These are phyloP conservation scores for Yoshiicerus persimilis DNA, from an alignment of 1,140 invertebrate genomes.

Conservation along the genomic window DNA sequence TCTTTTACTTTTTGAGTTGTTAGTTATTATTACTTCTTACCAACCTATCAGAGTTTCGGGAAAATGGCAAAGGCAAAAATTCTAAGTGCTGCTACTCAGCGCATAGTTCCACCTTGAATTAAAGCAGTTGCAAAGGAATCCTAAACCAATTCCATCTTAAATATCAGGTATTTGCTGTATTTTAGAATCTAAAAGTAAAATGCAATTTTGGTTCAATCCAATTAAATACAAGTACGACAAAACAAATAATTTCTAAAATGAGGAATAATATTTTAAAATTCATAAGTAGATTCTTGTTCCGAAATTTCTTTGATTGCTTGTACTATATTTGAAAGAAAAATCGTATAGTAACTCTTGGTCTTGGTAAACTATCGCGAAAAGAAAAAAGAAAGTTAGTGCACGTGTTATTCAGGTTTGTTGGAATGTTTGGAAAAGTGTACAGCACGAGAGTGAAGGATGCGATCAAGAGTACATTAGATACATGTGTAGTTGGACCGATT, in stretches of 20 bases:
- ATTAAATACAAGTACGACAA: too few relatives aligned
- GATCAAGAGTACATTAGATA: background rate
- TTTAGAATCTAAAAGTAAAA: too few relatives aligned
- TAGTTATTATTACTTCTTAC: background rate
- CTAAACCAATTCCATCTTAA: too few relatives aligned
- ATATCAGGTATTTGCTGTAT: too few relatives aligned
- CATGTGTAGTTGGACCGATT: background rate
- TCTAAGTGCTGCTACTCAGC: background rate
- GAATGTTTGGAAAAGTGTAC: background rate
- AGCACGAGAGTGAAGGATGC: background rate
- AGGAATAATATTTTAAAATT: too few relatives aligned
- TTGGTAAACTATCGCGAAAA: background rate
- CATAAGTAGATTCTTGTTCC: too few relatives aligned
- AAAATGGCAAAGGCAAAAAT: background rate
- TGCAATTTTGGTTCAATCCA: too few relatives aligned
- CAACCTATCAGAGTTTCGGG: background rate
- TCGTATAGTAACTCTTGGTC: too few relatives aligned
- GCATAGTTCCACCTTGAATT: background rate
- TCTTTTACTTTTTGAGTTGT: background rate
- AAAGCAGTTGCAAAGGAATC: too few relatives aligned
- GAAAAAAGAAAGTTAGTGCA: background rate
- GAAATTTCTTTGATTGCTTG: too few relatives aligned
- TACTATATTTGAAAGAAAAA: too few relatives aligned
- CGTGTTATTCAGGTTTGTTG: background rate
- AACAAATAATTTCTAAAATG: too few relatives aligned